Evolutionary conservation across 2,888 invertebrate species (phyloP).

Genomic region (Congeria kusceri): DNA sequence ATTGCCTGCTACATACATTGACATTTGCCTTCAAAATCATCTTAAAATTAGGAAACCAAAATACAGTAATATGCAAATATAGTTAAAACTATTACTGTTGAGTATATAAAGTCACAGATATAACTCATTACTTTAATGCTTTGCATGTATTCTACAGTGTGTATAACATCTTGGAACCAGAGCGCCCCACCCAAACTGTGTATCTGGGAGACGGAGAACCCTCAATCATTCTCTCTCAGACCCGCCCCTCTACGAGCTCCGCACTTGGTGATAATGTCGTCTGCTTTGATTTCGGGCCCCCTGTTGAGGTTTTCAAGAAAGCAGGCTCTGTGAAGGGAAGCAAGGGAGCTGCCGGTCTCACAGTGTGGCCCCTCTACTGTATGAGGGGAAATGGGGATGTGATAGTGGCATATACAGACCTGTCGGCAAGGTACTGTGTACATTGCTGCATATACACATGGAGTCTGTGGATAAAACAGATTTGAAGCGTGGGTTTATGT

Average conservation of each 20-base stretch:
- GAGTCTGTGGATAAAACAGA: too few species aligned
- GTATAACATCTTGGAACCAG: constrained; percentile 82
- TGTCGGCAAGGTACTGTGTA: constrained; percentile 62
- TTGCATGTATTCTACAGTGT: constrained; percentile 76
- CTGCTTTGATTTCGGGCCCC: constrained; percentile 92
- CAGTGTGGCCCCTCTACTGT: constrained; percentile 91
- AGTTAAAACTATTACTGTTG: too few species aligned
- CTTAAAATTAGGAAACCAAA: too few species aligned
- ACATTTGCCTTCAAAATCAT: too few species aligned
- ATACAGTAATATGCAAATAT: too few species aligned
- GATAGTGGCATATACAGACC: constrained; percentile 70
- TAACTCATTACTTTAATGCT: too few species aligned
- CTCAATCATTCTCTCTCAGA: constrained; percentile 62
- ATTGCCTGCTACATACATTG: too few species aligned
- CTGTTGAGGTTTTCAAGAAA: constrained; percentile 81
- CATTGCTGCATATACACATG: too few species aligned
- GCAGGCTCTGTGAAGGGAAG: constrained; percentile 33
- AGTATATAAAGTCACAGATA: too few species aligned
- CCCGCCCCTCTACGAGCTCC: constrained; percentile 85
- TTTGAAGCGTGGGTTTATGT: too few species aligned
- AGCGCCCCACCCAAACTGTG: constrained; percentile 77
- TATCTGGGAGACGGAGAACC: constrained; percentile 68
- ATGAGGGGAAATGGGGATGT: constrained; percentile 94
- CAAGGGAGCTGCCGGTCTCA: constrained; percentile 24
- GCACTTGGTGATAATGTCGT: constrained; percentile 94